phyloP scores from a whole-genome alignment of 2,888 invertebrate genomes.

The Alitta virens region DNA sequence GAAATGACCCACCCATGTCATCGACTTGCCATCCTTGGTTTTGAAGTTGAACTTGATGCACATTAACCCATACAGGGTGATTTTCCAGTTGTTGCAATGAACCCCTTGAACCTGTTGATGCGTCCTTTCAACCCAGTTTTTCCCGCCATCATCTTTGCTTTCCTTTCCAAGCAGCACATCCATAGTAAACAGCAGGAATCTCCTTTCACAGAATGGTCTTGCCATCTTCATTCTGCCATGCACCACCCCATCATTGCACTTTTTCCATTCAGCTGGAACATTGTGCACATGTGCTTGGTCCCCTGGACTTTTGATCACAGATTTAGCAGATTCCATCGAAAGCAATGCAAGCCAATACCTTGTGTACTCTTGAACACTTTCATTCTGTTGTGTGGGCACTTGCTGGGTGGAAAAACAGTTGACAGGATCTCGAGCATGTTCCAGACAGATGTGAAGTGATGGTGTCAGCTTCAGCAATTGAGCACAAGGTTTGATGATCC shows the following conservation, averaged over 20 bases:
- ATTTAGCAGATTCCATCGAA: conserved; percentile 4
- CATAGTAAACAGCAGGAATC: neutral
- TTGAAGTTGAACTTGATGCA: neutral
- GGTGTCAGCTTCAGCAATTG: conserved; percentile 6
- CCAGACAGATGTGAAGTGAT: conserved; percentile 9
- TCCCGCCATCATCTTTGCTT: neutral
- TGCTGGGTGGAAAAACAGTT: conserved; percentile 1
- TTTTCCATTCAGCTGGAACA: neutral
- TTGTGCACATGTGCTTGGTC: conserved; percentile 1
- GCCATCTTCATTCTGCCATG: neutral
- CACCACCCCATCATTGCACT: neutral
- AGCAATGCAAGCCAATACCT: neutral
- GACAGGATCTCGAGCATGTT: conserved; percentile 8
- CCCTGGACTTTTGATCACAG: neutral
- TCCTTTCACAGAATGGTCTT: neutral
- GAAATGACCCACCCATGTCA: neutral
- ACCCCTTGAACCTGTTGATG: neutral
- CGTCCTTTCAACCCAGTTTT: neutral
- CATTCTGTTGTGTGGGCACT: too few species aligned
- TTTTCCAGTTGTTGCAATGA: neutral
- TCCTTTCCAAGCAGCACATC: neutral
- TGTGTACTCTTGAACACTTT: neutral
- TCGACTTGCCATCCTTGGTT: neutral
- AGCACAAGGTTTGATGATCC: neutral
- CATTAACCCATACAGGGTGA: neutral